Conservation (phyloP, 2,113 vertebrate species). For the Rhinogobius similis region DNA sequence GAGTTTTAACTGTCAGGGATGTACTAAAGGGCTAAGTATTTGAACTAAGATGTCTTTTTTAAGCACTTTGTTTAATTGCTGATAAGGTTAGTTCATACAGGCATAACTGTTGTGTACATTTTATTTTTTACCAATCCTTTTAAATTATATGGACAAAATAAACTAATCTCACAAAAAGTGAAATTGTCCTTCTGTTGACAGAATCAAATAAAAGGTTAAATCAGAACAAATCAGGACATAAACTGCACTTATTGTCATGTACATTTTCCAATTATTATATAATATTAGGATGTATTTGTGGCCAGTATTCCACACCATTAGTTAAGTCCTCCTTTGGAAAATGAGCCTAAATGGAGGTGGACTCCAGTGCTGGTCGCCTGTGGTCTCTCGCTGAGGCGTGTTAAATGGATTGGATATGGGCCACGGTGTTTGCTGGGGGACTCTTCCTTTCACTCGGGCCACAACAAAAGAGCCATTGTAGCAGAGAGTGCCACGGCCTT, state of each 20-base stretch:
- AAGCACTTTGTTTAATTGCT: neutral
- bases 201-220: neutral
- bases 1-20: neutral
- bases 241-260: neutral
- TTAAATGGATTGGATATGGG: conserved; percentile 70
- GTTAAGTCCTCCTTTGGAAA: conserved; percentile 17
- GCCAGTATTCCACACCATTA: conserved; percentile 14
- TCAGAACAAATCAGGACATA: neutral
- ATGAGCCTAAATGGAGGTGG: conserved; percentile 31
- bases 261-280: neutral
- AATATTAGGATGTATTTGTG: conserved; percentile 1
- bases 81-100: neutral
- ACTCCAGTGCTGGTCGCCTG: conserved; percentile 36
- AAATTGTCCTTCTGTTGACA: neutral
- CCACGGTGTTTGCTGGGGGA: conserved; percentile 62
- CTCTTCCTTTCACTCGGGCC: conserved; percentile 62
- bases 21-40: too few relatives aligned
- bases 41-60: too few relatives aligned
- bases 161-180: neutral
- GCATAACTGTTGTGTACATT: too few relatives aligned
- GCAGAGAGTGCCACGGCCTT: conserved; percentile 62
- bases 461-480: conserved; percentile 74
- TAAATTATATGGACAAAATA: neutral
- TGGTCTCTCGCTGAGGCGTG: conserved; percentile 32
- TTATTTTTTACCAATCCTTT: too few relatives aligned